Conservation (phyloP, 37 sponge, comb jelly and placozoan species). For the Chondrosia reniformis region DNA sequence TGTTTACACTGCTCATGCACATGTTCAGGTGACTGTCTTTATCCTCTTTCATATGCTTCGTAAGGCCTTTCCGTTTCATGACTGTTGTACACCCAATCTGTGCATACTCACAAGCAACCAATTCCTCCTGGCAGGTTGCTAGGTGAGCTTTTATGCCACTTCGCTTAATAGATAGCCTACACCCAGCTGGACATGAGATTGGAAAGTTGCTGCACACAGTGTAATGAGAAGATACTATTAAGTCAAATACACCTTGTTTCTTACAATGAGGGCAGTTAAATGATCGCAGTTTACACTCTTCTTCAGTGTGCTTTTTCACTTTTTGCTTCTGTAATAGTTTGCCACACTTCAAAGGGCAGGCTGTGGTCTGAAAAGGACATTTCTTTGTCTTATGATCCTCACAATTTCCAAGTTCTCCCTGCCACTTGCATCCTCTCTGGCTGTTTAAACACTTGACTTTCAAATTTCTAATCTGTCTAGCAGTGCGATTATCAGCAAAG, state of each 20-base stretch:
- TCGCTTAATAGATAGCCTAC: not conserved
- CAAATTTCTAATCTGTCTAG: constrained; percentile 21
- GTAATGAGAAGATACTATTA: not conserved
- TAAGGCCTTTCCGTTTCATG: not conserved
- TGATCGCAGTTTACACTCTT: not conserved
- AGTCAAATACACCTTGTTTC: not conserved
- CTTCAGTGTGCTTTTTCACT: not conserved
- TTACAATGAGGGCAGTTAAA: constrained; percentile 19
- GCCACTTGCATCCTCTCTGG: not conserved
- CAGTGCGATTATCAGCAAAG: constrained; percentile 25
- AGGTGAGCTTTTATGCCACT: constrained; percentile 16
- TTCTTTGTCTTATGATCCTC: constrained; percentile 13
- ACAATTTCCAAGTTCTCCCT: constrained; percentile 20
- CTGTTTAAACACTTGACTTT: constrained; percentile 8
- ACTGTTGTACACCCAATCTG: constrained; percentile 36
- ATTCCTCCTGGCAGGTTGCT: not conserved
- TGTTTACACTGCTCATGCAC: no score
- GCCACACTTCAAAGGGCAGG: constrained; percentile 16
- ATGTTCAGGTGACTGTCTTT: no score
- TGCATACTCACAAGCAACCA: constrained; percentile 39
- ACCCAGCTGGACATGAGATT: constrained; percentile 34
- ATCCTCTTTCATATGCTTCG: no score
- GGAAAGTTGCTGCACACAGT: constrained; percentile 28
- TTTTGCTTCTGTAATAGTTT: not conserved
- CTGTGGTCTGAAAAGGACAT: constrained; percentile 28